phyloP scores from a whole-genome alignment of 2,797 vertebrate genomes.

The Odontamblyopus lacepedii region DNA sequence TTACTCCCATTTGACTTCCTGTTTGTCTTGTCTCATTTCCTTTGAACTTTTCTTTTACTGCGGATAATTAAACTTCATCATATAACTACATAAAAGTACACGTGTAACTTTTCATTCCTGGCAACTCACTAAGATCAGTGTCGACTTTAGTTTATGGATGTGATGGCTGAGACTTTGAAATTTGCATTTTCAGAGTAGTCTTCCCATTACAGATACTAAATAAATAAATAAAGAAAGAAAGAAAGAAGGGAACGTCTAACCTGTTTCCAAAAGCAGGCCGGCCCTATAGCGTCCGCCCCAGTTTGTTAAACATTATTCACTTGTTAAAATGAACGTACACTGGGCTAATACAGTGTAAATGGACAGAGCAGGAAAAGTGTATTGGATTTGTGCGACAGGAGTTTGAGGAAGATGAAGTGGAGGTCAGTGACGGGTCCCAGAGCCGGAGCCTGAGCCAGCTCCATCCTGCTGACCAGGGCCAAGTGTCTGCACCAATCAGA shows the following conservation, averaged over 20 bases:
- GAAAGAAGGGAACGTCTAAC: background rate
- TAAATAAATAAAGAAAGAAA: no score
- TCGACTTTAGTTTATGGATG: no score
- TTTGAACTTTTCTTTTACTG: no score
- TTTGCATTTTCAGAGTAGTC: background rate
- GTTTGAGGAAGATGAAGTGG: constrained; percentile 5
- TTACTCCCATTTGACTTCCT: no score
- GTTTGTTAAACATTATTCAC: background rate
- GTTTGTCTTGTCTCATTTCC: no score
- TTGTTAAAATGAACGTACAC: background rate
- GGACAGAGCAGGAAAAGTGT: background rate
- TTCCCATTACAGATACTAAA: background rate
- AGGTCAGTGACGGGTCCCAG: constrained; percentile 13
- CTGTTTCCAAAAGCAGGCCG: background rate
- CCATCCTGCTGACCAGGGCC: constrained; percentile 10
- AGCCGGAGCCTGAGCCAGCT: background rate
- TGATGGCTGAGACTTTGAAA: no score
- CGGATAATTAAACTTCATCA: no score
- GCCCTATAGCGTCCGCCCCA: background rate
- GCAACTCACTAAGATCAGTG: no score
- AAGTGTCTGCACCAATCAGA: constrained; percentile 28
- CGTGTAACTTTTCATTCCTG: no score
- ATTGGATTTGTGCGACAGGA: constrained; percentile 11
- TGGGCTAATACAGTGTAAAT: constrained; percentile 2
- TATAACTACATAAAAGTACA: no score